These are phyloP conservation scores for Vireo altiloquus DNA, from an alignment of 2,113 vertebrate genomes.

Conservation along the genomic window DNA sequence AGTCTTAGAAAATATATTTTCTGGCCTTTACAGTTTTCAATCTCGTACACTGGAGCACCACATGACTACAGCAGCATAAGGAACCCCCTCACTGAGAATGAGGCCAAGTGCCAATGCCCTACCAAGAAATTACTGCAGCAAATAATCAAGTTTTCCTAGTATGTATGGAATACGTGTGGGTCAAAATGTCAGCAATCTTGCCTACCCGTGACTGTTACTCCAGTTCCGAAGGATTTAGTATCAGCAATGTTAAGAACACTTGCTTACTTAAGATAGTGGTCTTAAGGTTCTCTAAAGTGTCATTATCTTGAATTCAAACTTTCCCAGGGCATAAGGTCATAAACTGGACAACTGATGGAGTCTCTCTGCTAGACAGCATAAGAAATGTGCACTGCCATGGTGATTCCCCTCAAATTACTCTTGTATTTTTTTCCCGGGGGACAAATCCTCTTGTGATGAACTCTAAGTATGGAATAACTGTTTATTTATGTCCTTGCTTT, in stretches of 20 bases:
- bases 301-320: background rate
- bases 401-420: background rate
- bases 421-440: background rate
- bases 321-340: background rate
- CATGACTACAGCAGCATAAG: background rate
- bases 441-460: background rate
- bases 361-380: background rate
- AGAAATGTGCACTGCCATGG: background rate
- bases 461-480: background rate
- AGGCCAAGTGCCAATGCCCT: background rate
- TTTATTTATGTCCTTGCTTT: background rate
- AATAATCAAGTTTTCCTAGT: background rate
- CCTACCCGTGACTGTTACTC: background rate
- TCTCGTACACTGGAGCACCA: background rate
- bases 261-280: background rate
- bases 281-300: background rate
- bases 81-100: background rate
- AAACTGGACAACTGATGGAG: background rate
- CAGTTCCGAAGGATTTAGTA: background rate
- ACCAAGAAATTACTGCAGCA: background rate
- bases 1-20: background rate
- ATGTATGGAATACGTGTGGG: background rate
- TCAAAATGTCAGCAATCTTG: background rate
- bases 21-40: background rate
- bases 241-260: background rate